Conservation (phyloP, 2,888 invertebrate species). For the Ptycholaimellus sp. region DNA sequence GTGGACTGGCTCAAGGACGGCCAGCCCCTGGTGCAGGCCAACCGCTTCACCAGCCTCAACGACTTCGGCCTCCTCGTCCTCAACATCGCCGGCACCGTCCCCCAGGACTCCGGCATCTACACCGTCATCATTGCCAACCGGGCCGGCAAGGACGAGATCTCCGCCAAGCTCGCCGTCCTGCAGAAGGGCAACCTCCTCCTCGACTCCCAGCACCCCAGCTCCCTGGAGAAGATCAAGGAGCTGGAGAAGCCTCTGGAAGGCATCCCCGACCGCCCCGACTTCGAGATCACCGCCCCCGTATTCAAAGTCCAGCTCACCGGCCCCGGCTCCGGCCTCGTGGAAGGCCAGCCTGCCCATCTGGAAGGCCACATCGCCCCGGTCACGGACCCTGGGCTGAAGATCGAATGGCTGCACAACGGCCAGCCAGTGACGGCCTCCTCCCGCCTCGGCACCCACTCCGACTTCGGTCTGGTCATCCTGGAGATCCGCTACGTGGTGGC, state of each 20-base stretch:
- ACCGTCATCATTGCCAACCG: conserved; percentile 38
- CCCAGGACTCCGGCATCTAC: conserved; percentile 67
- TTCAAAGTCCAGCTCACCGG: conserved; percentile 71
- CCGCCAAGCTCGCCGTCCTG: conserved; percentile 15
- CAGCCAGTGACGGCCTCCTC: conserved; percentile 45
- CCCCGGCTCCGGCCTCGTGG: too few species aligned
- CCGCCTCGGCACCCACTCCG: conserved; percentile 37
- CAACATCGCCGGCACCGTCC: conserved; percentile 61
- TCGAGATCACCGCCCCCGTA: conserved; percentile 34
- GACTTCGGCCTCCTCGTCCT: conserved; percentile 79
- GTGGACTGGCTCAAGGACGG: conserved; percentile 53
- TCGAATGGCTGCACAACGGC: conserved; percentile 44
- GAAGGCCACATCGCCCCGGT: conserved; percentile 79
- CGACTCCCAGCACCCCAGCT: conserved; percentile 75
- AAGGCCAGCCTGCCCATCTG: conserved; percentile 56
- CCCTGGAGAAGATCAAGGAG: conserved; percentile 60
- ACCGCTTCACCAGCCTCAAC: conserved; percentile 9
- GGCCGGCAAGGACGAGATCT: conserved; percentile 11
- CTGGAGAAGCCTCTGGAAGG: conserved; percentile 40
- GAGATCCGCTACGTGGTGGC: conserved; percentile 61
- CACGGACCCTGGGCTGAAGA: conserved; percentile 60
- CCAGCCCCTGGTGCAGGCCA: conserved; percentile 17
- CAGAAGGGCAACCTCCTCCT: conserved; percentile 33
- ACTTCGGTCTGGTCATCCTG: conserved; percentile 78
- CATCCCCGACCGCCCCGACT: conserved; percentile 28